Base-by-base conservation (phyloP, 2,797 vertebrate species). In the Choloepus didactylus region DNA sequence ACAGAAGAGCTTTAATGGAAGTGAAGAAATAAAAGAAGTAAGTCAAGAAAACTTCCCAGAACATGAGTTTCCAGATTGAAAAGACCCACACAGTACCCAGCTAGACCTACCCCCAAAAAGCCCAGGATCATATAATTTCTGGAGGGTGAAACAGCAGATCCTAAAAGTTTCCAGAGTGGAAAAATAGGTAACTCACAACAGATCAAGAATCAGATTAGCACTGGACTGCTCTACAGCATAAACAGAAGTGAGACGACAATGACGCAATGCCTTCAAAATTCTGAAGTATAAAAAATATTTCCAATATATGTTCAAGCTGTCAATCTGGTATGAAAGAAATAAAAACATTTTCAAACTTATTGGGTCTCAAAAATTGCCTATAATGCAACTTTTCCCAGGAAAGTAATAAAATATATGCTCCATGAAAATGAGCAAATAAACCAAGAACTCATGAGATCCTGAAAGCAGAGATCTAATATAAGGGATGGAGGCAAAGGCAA, bases 1-100 rank as follows among this genome's bases (percentile, higher is more conserved):
- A 88, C 2, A 88, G 64, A 77, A 69, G 25, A 88, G 10, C 66
- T 44, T 49, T 56, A 93, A 56, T 85, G 31, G 73, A 95, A 86
- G 70, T 70, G 41, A 91, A 93, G 82, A 92, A 77, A 82, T 51
- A 46, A 94, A 89, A 79, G 73, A 95, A 89, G 66, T 87, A 82
- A 92, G 92, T 21, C 72, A 70, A 56, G 56, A 94, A 83, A 49
- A 31, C 23, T 67, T 93, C 80, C 92, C 81, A 95, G 54, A 96
- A 95, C 16, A 21, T 10, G 27, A 81, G n/a, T 81, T 93, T 84
- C 38, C 19, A 76, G 69, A 67, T 3, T n/a, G n/a, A 54, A 82
- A 92, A 16, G 49, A 3, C 21, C n/a, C 51, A 41, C 0, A 7
- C 1, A 7, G 60, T 0, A 70, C 19, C 38, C 70, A 76, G 81